Evolutionary conservation across 1,140 invertebrate genomes (phyloP), one percentile per base, ranked within the genome.

Genomic region (Drosophila equinoxialis): DNA sequence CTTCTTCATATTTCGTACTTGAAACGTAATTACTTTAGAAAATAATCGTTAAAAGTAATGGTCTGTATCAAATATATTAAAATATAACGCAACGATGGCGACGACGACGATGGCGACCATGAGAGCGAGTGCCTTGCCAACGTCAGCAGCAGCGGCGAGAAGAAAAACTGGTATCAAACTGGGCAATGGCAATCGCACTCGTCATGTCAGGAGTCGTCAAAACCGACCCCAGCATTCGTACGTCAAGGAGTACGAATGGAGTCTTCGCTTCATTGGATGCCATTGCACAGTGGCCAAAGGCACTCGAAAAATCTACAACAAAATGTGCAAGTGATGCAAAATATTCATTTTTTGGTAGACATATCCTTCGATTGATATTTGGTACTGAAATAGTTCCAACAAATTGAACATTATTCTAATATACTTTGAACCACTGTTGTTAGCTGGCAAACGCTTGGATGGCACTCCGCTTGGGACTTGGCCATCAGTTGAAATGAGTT

Each of bases 41-140:
- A 91, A 91, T 91, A 91, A 91, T 85, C 89, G 89, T 91, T 91
- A 91, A 91, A 91, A 91, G 84, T 91, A 91, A 91, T 91, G 81
- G 81, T 83, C 89, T 91, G 89, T 91, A 91, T 91, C 89, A 91
- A 91, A 91, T 91, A 91, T 91, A 91, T 91, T 91, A 91, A 91
- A 91, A 91, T 91, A 86, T 81, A 90, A 84, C 78, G 78, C 85
- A 79, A 78, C 76, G 69, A 67, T 64, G 70, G 66, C 73, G 77
- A 79, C 71, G 69, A 61, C 61, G 68, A 72, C 64, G 60, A 62
- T 61, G 65, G 66, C 76, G 76, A 74, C 61, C 23, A 62, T 51
- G 35, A 23, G 48, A 30, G 57, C 51, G 23, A 64, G 65, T 17
- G 37, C 59, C 58, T 61, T 71, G 66, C 39, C 77, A 79, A 68